A percentile compares a stretch with the other conserved stretches of the same genome.
phyloP scores from a whole-genome alignment of 2,888 invertebrate genomes.

The Cremastobaeus sp. region DNA sequence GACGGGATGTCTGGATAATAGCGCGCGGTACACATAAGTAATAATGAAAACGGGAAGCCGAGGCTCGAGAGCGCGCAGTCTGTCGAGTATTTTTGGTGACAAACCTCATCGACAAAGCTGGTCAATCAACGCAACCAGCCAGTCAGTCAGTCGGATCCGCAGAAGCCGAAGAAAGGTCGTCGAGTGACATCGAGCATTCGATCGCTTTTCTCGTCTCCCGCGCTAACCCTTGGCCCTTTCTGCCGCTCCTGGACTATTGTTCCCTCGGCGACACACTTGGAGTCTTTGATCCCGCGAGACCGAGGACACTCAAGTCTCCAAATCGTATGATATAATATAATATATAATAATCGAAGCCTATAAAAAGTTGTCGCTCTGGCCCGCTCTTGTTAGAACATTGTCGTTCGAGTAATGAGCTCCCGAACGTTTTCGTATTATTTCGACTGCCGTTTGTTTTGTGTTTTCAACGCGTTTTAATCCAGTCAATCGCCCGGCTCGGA shows the following conservation, averaged over 20 bases:
- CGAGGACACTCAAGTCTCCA: conserved; percentile 17
- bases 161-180: conserved; percentile 30
- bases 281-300: conserved; percentile 24
- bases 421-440: no score
- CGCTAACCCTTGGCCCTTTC: conserved; percentile 15
- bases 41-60: no score
- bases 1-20: no score
- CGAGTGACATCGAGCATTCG: conserved; percentile 40
- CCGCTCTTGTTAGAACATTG: conserved; percentile 10
- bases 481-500: no score
- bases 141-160: conserved; percentile 19
- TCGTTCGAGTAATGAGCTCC: conserved; percentile 28
- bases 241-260: conserved; percentile 10
- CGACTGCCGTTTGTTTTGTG: no score
- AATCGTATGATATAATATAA: conserved; percentile 12
- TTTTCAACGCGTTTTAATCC: no score
- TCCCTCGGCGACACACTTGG: conserved; percentile 36
- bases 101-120: conserved; percentile 57
- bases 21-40: no score
- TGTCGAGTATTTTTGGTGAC: conserved; percentile 57
- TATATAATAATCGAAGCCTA: neutral
- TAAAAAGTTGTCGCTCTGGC: conserved; percentile 13
- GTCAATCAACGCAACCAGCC: conserved; percentile 52
- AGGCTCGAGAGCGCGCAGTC: no score
- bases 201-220: conserved; percentile 18